Conservation (phyloP, 1,140 invertebrate genomes). For the Metaphire vulgaris region DNA sequence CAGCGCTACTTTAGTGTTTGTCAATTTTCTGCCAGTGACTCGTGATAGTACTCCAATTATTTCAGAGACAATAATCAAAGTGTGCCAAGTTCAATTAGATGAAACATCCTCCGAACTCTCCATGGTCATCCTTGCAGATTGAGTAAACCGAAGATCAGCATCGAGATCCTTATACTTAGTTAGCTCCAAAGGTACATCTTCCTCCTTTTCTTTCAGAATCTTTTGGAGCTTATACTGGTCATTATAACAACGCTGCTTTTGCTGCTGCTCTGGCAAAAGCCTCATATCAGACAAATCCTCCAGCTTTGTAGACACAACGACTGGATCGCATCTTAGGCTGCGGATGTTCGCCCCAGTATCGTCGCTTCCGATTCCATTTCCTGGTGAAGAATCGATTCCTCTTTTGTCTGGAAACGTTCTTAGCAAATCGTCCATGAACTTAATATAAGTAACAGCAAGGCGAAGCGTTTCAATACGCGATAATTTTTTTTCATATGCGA, state of each 20-base stretch:
- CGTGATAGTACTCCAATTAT: too few species aligned
- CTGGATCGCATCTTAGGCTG: not conserved
- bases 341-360: not conserved
- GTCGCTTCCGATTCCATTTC: not conserved
- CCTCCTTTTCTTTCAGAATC: not conserved
- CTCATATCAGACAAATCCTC: not conserved
- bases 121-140: not conserved
- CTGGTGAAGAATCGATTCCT: not conserved
- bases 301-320: not conserved
- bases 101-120: not conserved
- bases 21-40: too few species aligned
- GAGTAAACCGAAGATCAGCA: not conserved
- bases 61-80: too few species aligned
- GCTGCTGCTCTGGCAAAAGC: not conserved
- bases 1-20: too few species aligned
- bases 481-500: slow-evolving; percentile 91
- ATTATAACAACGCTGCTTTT: not conserved
- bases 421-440: slow-evolving; percentile 87
- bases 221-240: not conserved
- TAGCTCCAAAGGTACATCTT: not conserved
- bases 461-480: slow-evolving; percentile 93
- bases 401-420: slow-evolving; percentile 17
- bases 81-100: not conserved
- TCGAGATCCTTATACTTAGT: not conserved
- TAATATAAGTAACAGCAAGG: slow-evolving; percentile 92